Conservation (phyloP, 1,140 invertebrate species). For the Trichomalopsis sarcophagae region DNA sequence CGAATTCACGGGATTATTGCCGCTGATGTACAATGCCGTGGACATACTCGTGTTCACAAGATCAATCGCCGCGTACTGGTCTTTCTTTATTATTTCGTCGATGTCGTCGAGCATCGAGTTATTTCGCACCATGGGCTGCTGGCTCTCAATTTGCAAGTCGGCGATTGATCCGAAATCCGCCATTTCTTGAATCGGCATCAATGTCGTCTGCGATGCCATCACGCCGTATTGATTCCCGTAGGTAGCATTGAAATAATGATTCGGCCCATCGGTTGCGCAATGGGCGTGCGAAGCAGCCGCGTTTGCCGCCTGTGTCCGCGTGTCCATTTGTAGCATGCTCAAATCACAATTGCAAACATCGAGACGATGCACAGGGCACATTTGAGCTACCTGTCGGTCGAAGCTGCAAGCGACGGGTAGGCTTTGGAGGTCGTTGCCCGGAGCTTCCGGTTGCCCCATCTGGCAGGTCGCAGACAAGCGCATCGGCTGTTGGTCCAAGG, state of each 20-base stretch:
- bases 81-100: slow-evolving; percentile 35
- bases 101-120: slow-evolving; percentile 41
- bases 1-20: neutral
- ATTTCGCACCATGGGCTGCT: neutral
- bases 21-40: neutral
- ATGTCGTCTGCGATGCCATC: neutral
- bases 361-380: neutral
- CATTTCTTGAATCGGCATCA: neutral
- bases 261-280: neutral
- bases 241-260: neutral
- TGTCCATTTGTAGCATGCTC: neutral
- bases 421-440: neutral
- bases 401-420: neutral
- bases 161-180: neutral
- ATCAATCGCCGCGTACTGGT: neutral
- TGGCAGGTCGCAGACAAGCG: neutral
- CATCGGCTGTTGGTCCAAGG: neutral
- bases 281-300: neutral
- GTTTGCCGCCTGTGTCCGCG: neutral
- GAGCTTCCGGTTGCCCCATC: neutral
- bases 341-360: neutral
- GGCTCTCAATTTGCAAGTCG: neutral
- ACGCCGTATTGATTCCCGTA: neutral
- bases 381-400: neutral
- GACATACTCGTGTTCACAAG: neutral